Evolutionary conservation across 2,888 invertebrate genomes (phyloP).

Genomic region (Pristionchus maxplancki): DNA sequence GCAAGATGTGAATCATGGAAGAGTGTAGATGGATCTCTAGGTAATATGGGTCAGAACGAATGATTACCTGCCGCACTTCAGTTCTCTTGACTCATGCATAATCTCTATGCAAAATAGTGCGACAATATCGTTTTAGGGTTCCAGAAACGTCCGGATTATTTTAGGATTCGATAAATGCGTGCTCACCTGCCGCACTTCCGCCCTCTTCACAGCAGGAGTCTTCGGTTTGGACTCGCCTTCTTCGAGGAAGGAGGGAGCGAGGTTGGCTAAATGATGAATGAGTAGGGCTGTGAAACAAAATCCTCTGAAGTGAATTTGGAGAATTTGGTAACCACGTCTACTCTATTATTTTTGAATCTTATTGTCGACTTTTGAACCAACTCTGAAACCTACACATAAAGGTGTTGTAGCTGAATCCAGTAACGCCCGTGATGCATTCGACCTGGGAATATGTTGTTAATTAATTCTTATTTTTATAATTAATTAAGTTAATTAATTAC

Average conservation of each 20-base stretch:
- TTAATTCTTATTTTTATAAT: background rate
- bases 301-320: too few relatives aligned
- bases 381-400: slow-evolving; percentile 84
- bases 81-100: too few relatives aligned
- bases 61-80: background rate
- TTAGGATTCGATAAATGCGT: background rate
- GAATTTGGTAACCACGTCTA: too few relatives aligned
- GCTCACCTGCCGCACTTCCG: slow-evolving; percentile 80
- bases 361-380: background rate
- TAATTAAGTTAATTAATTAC: background rate
- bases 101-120: background rate
- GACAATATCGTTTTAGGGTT: background rate
- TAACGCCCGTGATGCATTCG: slow-evolving; percentile 86
- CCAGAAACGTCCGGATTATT: background rate
- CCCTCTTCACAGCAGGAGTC: slow-evolving; percentile 63
- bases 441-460: slow-evolving; percentile 49
- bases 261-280: slow-evolving; percentile 13
- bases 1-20: too few relatives aligned
- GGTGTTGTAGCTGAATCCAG: slow-evolving; percentile 92
- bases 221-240: slow-evolving; percentile 71
- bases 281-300: too few relatives aligned
- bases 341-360: too few relatives aligned
- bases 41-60: too few relatives aligned
- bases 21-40: too few relatives aligned
- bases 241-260: slow-evolving; percentile 63